Evolutionary conservation across 2,797 vertebrate genomes (phyloP).

Genomic region (Halcyon smyrnensis): DNA sequence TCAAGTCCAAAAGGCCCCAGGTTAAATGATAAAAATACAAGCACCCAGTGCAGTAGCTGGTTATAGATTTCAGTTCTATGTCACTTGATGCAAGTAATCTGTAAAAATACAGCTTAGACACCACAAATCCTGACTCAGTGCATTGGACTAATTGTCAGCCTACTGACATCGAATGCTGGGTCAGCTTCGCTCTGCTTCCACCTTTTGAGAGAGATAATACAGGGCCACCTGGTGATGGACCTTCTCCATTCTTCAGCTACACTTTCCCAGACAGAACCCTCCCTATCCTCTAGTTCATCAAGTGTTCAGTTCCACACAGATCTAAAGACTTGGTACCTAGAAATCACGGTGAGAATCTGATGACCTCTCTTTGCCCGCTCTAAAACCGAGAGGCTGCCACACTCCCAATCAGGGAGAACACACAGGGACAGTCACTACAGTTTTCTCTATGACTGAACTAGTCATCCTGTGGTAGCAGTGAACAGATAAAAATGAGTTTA

Average conservation of each 20-base stretch:
- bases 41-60: neutral
- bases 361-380: neutral
- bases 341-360: neutral
- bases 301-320: neutral
- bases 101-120: neutral
- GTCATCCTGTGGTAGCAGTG: neutral
- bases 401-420: neutral
- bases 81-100: neutral
- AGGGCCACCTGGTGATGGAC: neutral
- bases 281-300: neutral
- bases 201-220: neutral
- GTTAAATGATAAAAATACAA: neutral
- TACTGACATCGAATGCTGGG: neutral
- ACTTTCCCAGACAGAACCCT: neutral
- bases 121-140: neutral
- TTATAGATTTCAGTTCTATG: neutral
- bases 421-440: neutral
- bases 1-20: neutral
- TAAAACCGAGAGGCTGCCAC: neutral
- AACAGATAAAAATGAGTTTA: neutral
- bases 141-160: neutral
- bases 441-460: neutral
- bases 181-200: neutral
- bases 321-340: neutral
- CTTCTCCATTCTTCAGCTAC: neutral